Evolutionary conservation across 2,113 vertebrate species (phyloP), one percentile per base, ranked within the genome.

Genomic region (Malurus elegans): DNA sequence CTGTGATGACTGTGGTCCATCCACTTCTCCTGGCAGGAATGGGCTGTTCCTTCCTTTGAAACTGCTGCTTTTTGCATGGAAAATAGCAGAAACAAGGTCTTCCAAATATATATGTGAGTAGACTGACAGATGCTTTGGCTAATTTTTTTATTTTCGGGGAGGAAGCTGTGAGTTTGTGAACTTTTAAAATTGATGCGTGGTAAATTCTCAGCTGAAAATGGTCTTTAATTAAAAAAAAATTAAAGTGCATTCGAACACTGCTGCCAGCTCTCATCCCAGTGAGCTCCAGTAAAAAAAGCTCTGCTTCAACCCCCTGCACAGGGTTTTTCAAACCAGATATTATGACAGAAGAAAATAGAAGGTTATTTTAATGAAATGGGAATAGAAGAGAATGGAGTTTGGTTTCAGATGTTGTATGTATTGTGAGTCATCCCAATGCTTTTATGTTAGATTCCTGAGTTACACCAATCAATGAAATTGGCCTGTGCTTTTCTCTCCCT

Each of bases 391-490:
- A 94, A 92, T 90, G 34, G 48, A 88, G 80, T 96, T 96, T 88
- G 72, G 83, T 95, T 98, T 96, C 88, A 95, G 72, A 81, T 88
- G 89, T 73, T 86, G n/a, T 86, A 79, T 91, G 76, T 53, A 87
- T 94, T 95, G 95, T 97, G 92, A 95, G 84, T 96, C 93, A 57
- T 95, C 85, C 58, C 51, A 29, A 26, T 80, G 85, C 88, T 98
- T 96, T 97, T 90, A 92, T 95, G 92, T 87, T 94, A 85, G 88
- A 96, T 97, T 96, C 95, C 93, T 91, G 89, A 96, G 96, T 95
- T 96, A 90, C 78, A 93, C 66, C 83, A 97, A 95, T 97, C 96
- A 95, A 97, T 97, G 92, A 94, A 97, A 96, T 96, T 96, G 95
- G 94, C 73, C 72, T 79, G 65, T 92, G 79, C 82, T 96, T 96